Evolutionary conservation across 2,113 vertebrate species (phyloP).

Genomic region (Sander vitreus): DNA sequence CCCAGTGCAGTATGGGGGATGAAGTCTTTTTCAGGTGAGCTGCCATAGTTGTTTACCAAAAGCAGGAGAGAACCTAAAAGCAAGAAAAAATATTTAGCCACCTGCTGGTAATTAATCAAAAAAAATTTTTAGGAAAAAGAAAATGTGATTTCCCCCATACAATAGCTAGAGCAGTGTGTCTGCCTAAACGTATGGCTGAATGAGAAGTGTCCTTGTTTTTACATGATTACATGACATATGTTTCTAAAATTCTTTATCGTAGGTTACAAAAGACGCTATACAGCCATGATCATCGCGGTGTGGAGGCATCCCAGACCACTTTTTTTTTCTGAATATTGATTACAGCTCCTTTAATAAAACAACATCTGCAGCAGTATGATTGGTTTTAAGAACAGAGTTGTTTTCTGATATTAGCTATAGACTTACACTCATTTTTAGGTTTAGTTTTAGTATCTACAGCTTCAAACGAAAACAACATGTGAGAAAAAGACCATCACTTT

Average conservation of each 20-base stretch:
- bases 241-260: too few relatives aligned
- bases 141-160: too few relatives aligned
- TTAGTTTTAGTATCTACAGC: background rate
- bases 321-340: too few relatives aligned
- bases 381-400: background rate
- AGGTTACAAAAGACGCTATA: too few relatives aligned
- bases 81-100: slow-evolving; percentile 44
- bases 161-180: too few relatives aligned
- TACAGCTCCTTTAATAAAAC: too few relatives aligned
- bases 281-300: slow-evolving; percentile 26
- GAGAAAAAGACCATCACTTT: too few relatives aligned
- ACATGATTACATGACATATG: too few relatives aligned
- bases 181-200: too few relatives aligned
- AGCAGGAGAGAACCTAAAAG: slow-evolving; percentile 86
- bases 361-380: background rate
- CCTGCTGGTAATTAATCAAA: slow-evolving; percentile 60
- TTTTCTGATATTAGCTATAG: background rate
- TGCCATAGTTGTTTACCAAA: slow-evolving; percentile 85
- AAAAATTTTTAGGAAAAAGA: slow-evolving; percentile 63
- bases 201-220: too few relatives aligned
- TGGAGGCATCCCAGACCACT: too few relatives aligned
- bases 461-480: too few relatives aligned
- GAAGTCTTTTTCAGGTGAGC: slow-evolving; percentile 56
- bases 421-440: background rate
- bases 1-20: slow-evolving; percentile 87